phyloP scores from a whole-genome alignment of 2,888 invertebrate genomes.

The Lasioglossum pauxillum region DNA sequence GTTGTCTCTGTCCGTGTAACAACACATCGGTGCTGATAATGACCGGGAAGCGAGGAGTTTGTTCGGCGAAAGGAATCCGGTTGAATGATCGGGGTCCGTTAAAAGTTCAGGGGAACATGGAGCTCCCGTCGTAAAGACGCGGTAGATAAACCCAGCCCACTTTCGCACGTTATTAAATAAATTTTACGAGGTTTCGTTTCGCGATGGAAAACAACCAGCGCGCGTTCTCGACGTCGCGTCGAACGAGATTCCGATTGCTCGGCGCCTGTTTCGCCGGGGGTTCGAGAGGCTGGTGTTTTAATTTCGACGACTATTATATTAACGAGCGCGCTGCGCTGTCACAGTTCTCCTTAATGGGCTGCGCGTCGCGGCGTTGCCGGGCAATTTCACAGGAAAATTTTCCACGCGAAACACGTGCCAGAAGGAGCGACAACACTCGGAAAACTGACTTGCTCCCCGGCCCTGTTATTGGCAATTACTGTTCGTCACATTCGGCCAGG shows the following conservation, averaged over 20 bases:
- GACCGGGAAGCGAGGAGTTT: neutral
- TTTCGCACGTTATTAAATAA: conserved; percentile 45
- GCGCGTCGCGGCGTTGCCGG: neutral
- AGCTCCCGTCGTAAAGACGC: conserved; percentile 21
- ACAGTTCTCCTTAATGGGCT: conserved; percentile 3
- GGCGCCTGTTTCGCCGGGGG: neutral
- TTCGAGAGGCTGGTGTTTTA: neutral
- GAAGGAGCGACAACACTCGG: neutral
- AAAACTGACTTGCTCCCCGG: neutral
- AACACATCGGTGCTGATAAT: neutral
- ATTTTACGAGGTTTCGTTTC: conserved; percentile 31
- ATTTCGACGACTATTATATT: conserved; percentile 9
- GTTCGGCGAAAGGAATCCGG: conserved; percentile 7
- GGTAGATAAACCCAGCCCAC: conserved; percentile 6
- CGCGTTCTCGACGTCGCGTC: neutral
- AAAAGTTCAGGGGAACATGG: conserved; percentile 12
- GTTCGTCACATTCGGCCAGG: neutral
- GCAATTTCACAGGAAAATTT: neutral
- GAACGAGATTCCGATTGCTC: neutral
- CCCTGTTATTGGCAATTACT: conserved; percentile 6
- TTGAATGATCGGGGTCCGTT: conserved; percentile 10
- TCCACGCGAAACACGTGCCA: neutral
- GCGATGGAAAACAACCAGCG: neutral
- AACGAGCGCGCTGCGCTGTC: neutral
- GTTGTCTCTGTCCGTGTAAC: neutral